Base-by-base conservation (phyloP, 2,113 vertebrate genomes). In the Clarias magur region DNA sequence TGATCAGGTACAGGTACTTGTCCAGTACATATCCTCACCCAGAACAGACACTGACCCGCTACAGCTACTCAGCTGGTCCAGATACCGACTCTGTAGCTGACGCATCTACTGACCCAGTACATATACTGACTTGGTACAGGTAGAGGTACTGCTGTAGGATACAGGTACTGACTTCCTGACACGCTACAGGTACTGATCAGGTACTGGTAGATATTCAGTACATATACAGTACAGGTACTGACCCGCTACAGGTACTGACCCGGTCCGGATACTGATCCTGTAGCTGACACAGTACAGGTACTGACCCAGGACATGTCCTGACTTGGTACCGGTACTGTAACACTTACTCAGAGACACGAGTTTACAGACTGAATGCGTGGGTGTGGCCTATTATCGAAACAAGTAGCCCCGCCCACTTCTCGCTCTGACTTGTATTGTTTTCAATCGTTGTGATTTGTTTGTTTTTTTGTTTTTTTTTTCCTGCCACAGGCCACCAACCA, bases 401-500 rank as follows among this genome's bases (percentile, higher is more conserved):
- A 7, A 48, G 48, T 48, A 48, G 27, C 27, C 4, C 65, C 3
- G 65, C n/a, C 65, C 27, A 27, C 65, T 68, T 68, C 27, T 30
- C 0, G 3, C 62, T 3, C 3, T 17, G 34, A 34, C 30, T 34
- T 2, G 21, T 42, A 38, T 13, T 42, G 19, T 48, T 75, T n/a
- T n/a, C 30, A 27, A 30, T 17, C 12, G 3, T 79, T 57, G 4
- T 27, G 12, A 9, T 38, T 38, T 38, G 34, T 57, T 34, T 34
- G 30, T 34, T 34, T 34, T 34, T 34, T 34, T 34, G 1, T 56
- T 79, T 75, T 27, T 70, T 8, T 60, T 56, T 27, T 62, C 15
- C 56, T 48, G 0, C 48, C 48, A 48, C 87, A 99, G 98, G 98
- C 98, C 48, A 89, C 96, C 86, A 99, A 99, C 92, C 96, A 97